These are phyloP conservation scores for Calliphora vomitoria DNA, from an alignment of 2,888 invertebrate species.

Conservation along the genomic window DNA sequence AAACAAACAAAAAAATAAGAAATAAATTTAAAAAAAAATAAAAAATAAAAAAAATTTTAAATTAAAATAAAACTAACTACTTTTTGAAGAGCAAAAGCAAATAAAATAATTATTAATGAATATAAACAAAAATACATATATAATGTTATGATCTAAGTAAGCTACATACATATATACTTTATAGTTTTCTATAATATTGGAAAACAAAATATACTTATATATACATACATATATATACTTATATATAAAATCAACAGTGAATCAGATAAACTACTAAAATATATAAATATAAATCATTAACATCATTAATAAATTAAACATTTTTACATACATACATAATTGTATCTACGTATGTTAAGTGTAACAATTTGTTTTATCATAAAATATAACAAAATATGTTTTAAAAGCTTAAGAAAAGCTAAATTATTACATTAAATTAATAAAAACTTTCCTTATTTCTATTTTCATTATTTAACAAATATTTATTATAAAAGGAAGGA, in stretches of 20 bases:
- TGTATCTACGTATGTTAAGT: neutral
- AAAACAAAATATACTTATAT: neutral
- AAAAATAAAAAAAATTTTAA: constrained; percentile 42
- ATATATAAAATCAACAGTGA: constrained; percentile 8
- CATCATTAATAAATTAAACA: no score
- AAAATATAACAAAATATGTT: no score
- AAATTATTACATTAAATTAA: no score
- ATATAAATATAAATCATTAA: neutral
- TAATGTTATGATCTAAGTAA: constrained; percentile 53
- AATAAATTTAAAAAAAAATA: constrained; percentile 63
- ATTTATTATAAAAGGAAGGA: no score
- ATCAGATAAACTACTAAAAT: constrained; percentile 24
- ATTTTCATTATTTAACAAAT: no score
- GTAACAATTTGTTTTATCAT: no score
- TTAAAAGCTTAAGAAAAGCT: no score
- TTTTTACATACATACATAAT: no score
- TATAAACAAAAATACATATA: constrained; percentile 41
- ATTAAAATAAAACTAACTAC: constrained; percentile 49
- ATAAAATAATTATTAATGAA: constrained; percentile 23
- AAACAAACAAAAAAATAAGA: constrained; percentile 62
- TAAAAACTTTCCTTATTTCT: no score
- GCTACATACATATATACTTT: constrained; percentile 34
- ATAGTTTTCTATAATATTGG: constrained; percentile 44
- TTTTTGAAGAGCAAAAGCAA: constrained; percentile 59
- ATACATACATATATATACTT: neutral